Evolutionary conservation across 2,113 vertebrate species (phyloP).

Genomic region (Dunckerocampus dactyliophorus): DNA sequence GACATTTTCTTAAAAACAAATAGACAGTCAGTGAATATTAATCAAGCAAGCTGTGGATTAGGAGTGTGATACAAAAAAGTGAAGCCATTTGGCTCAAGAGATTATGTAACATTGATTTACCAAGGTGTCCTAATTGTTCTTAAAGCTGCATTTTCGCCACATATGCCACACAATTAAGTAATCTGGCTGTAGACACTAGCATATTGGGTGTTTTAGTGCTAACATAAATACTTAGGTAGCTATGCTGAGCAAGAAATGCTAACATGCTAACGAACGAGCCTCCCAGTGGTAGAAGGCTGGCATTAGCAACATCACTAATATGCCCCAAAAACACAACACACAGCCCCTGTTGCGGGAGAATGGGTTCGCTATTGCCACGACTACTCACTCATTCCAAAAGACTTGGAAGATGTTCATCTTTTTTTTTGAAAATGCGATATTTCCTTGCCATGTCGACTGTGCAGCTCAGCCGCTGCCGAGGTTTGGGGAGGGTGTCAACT

Average conservation of each 20-base stretch:
- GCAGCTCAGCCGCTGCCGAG: slow-evolving; percentile 70
- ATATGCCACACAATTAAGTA: neutral
- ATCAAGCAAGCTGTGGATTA: slow-evolving; percentile 26
- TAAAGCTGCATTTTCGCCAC: neutral
- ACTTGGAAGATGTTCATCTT: slow-evolving; percentile 72
- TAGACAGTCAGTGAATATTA: neutral
- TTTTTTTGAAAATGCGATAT: slow-evolving; percentile 67
- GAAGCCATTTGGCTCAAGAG: slow-evolving; percentile 46
- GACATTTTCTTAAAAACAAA: neutral
- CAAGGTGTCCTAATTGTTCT: slow-evolving; percentile 10
- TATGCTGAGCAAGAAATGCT: slow-evolving; percentile 22
- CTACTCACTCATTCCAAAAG: slow-evolving; percentile 72
- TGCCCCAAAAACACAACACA: neutral
- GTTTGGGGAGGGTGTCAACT: slow-evolving; percentile 69
- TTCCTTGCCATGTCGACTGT: slow-evolving; percentile 73
- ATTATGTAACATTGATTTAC: slow-evolving; percentile 64
- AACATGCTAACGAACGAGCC: slow-evolving; percentile 40
- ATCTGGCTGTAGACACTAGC: neutral
- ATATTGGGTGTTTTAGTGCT: neutral
- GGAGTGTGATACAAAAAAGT: slow-evolving; percentile 19
- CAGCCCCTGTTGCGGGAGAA: neutral
- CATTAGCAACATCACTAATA: slow-evolving; percentile 44
- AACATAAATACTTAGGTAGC: neutral
- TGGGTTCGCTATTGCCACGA: neutral
- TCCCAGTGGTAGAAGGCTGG: slow-evolving; percentile 33